These are phyloP conservation scores for Drosophila miranda DNA, from an alignment of 1,140 invertebrate genomes.

Conservation along the genomic window DNA sequence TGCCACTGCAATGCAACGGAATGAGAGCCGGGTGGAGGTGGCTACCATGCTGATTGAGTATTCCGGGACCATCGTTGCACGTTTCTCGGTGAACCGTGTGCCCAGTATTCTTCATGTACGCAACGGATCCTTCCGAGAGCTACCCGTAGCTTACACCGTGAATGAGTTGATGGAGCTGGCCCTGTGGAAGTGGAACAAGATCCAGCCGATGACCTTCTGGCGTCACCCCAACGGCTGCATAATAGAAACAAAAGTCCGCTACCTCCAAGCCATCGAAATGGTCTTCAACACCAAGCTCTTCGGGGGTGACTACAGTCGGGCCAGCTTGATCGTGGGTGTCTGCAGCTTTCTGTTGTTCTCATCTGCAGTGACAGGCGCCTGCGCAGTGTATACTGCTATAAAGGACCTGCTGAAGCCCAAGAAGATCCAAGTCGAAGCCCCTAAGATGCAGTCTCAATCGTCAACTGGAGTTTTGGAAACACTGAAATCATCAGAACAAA, in stretches of 20 bases:
- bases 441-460: no score
- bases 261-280: constrained; percentile 4
- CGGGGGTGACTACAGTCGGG: constrained; percentile 1
- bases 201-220: constrained; percentile 9
- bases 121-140: constrained; percentile 21
- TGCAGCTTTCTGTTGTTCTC: no score
- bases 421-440: no score
- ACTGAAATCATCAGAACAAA: no score
- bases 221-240: constrained; percentile 17
- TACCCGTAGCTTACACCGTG: constrained; percentile 1
- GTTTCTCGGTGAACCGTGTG: constrained; percentile 18
- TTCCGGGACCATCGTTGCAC: constrained; percentile 4
- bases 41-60: constrained; percentile 29
- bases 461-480: no score
- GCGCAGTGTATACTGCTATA: no score
- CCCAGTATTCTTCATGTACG: constrained; percentile 29
- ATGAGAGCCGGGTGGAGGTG: not conserved
- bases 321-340: constrained; percentile 15
- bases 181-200: not conserved
- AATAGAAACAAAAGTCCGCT: not conserved
- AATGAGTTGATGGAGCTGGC: constrained; percentile 6
- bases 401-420: no score
- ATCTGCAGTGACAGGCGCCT: no score
- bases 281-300: not conserved
- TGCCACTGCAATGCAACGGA: constrained; percentile 3